Base-by-base conservation (phyloP, 2,888 invertebrate species). In the Zaprionus obscuricornis region DNA sequence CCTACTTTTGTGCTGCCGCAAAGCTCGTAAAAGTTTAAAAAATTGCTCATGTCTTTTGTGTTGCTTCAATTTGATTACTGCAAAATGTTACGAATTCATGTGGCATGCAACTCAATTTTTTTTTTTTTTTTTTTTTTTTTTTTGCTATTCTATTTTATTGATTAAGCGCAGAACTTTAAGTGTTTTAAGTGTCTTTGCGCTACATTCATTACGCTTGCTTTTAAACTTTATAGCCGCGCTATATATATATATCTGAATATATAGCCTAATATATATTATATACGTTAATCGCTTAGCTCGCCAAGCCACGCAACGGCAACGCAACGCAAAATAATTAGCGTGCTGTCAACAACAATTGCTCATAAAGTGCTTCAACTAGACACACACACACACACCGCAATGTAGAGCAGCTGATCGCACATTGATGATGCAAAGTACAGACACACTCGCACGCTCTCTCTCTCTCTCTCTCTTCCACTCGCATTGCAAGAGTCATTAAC, bases 21-120 rank as follows among this genome's bases (percentile, higher is more conserved):
- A 73, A 74, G n/a, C n/a, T n/a, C n/a, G n/a, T n/a, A n/a, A n/a
- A n/a, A n/a, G n/a, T n/a, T n/a, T n/a, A n/a, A n/a, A n/a, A n/a
- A n/a, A n/a, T n/a, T n/a, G n/a, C n/a, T n/a, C n/a, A n/a, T n/a
- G n/a, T n/a, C 51, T 51, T 62, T 54, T 66, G 64, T 26, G 62
- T 64, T 65, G 33, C 42, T 55, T 56, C 58, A 58, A 73, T 73
- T 85, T 74, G 75, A 74, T 83, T 77, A 64, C 57, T 66, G 63
- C 57, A n/a, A n/a, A 54, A 66, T 46, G 59, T 76, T 64, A 71
- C 55, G 34, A 37, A 45, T 49, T 51, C 13, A 45, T 49, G 58
- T 24, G 27, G 34, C 43, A 10, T 60, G 43, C 57, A 34, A 50
- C 31, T 13, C n/a, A n/a, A n/a, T n/a, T n/a, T n/a, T n/a, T n/a